Evolutionary conservation across 2,797 vertebrate species (phyloP), one percentile per base, ranked within the genome.

Genomic region (Trematomus bernacchii): DNA sequence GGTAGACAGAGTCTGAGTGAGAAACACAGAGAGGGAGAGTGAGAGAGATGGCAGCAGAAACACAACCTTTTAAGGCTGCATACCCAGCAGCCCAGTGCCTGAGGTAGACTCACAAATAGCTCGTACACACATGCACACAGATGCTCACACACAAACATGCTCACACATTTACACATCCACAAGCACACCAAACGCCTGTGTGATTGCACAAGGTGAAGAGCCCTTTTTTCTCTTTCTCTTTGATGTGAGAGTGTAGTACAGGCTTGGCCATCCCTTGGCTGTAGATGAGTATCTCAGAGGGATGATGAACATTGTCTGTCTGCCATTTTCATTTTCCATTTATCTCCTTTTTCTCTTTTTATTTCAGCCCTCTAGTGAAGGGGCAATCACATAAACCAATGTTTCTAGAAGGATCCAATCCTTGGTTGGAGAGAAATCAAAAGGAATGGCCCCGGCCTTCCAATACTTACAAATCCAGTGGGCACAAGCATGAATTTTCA

Each of bases 31-130:
- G 59, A 70, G 67, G 7, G 59, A 15, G 70, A 61, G 80, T 73
- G 83, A 79, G 77, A 66, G 83, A 66, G 82, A 84, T 90, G 88
- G 86, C 86, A 89, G 86, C 80, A 85, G 91, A 91, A 93, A 91
- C 87, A 89, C 88, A 92, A 91, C 94, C 95, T 95, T 96, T 96
- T 95, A 96, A 95, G 94, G 95, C 82, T 90, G 92, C 93, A 93
- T 93, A 93, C 85, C 91, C 92, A 93, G 92, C 91, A 89, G 88
- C 83, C 79, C 77, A 85, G 66, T 80, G 90, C 92, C 88, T 91
- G 92, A 93, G 87, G 89, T 91, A 87, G 90, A 92, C 90, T 92
- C 86, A 80, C 91, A 95, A 93, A 95, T 92, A 93, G 89, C 89
- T 91, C 87, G 73, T 73, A 71, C 85, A 91, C 84, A 89, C 90